Evolutionary conservation across 2,888 invertebrate genomes (phyloP).

Genomic region (Platynereis dumerilii): DNA sequence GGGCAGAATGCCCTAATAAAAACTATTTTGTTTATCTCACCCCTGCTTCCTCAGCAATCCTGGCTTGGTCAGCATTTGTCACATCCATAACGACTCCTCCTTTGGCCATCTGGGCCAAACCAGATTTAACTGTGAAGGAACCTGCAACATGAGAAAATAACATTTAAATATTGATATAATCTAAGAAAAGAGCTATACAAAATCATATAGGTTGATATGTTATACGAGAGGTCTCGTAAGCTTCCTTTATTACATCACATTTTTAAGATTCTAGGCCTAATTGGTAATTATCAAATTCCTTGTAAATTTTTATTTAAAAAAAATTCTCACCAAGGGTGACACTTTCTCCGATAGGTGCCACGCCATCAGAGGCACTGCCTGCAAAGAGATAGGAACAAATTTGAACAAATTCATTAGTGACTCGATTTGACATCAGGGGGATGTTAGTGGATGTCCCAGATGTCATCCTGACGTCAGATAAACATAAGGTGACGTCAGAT

Average conservation of each 20-base stretch:
- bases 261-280: background rate
- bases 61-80: conserved; percentile 52
- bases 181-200: background rate
- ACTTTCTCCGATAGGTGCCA: background rate
- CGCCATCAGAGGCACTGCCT: conserved; percentile 2
- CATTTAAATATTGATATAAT: too few relatives aligned
- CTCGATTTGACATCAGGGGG: too few relatives aligned
- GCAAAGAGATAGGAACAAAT: background rate
- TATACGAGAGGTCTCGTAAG: background rate
- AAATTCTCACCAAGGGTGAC: conserved; percentile 2
- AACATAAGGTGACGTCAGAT: too few relatives aligned
- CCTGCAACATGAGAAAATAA: too few relatives aligned
- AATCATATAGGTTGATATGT: background rate
- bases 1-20: too few relatives aligned
- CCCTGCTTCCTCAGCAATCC: conserved; percentile 59
- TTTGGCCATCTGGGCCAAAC: conserved; percentile 59
- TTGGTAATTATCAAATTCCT: too few relatives aligned
- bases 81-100: conserved; percentile 61
- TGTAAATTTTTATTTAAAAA: too few relatives aligned
- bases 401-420: too few relatives aligned
- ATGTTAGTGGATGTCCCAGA: too few relatives aligned
- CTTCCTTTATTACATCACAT: background rate
- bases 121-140: conserved; percentile 58
- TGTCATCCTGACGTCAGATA: too few relatives aligned
- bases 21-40: too few relatives aligned